Percentiles rank a stretch among this genome's conserved stretches.
These are phyloP conservation scores for Lacanobia wlatinum DNA, from an alignment of 2,888 invertebrate species.

Conservation along the genomic window DNA sequence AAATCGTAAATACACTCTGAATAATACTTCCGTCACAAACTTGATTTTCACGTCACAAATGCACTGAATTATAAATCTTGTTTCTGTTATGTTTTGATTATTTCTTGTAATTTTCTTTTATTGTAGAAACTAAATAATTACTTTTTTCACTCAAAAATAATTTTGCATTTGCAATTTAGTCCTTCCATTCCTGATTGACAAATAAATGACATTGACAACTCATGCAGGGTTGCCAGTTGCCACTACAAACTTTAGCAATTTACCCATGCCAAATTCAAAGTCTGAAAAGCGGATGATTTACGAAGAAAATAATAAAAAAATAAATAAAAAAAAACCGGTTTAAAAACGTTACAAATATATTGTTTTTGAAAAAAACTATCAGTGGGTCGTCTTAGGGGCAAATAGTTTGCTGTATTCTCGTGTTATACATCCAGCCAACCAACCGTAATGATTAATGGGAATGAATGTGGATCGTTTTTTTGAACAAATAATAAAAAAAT, in stretches of 20 bases:
- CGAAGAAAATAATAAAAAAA: too few relatives aligned
- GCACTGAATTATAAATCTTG: conserved; percentile 37
- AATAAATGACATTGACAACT: conserved; percentile 40
- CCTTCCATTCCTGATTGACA: conserved; percentile 31
- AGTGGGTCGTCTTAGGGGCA: too few relatives aligned
- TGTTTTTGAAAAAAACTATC: too few relatives aligned
- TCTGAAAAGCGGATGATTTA: not conserved
- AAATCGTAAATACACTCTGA: conserved; percentile 33
- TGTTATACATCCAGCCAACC: too few relatives aligned
- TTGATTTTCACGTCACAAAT: conserved; percentile 32
- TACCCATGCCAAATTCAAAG: not conserved
- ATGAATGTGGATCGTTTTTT: too few relatives aligned
- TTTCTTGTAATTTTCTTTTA: conserved; percentile 6
- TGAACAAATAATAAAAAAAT: too few relatives aligned
- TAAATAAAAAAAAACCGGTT: too few relatives aligned
- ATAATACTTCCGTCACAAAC: conserved; percentile 31
- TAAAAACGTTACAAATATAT: too few relatives aligned
- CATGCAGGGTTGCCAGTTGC: conserved; percentile 37
- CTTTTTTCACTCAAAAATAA: conserved; percentile 21
- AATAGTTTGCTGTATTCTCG: too few relatives aligned
- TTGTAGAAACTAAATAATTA: conserved; percentile 16
- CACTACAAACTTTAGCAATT: not conserved
- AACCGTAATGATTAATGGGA: too few relatives aligned
- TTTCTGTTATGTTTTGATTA: conserved; percentile 42
- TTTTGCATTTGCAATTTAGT: conserved; percentile 37